Percentiles rank a stretch among this genome's conserved stretches.
Conservation (phyloP, 2,113 vertebrate genomes). For the Caracal caracal region DNA sequence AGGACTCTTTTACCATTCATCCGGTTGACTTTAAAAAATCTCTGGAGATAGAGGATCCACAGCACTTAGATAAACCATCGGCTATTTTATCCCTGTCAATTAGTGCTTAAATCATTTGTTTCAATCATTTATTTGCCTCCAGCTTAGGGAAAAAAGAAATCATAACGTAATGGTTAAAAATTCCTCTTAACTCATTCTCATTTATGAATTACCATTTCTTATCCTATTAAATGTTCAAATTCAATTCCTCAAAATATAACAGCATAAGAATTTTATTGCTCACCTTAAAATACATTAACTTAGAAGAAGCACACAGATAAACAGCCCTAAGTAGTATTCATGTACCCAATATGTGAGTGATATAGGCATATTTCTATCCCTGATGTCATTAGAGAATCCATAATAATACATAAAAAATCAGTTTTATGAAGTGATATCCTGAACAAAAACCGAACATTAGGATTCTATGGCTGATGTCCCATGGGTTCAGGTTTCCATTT, state of each 20-base stretch:
- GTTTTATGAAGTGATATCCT: neutral
- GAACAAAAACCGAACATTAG: neutral
- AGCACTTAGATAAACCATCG: neutral
- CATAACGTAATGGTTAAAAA: neutral
- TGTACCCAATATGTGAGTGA: accelerated
- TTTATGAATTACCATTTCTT: neutral
- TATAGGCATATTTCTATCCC: neutral
- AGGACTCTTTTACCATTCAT: neutral
- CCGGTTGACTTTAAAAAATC: neutral
- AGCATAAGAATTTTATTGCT: neutral
- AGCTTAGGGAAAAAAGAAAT: no score
- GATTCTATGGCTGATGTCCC: neutral
- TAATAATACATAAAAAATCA: neutral
- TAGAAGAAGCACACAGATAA: neutral
- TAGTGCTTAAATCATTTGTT: neutral
- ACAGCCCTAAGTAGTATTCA: neutral
- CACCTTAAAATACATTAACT: neutral
- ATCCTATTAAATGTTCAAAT: neutral
- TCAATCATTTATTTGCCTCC: neutral
- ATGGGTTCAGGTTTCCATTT: neutral
- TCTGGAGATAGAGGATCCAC: neutral
- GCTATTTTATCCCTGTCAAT: neutral
- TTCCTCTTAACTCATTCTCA: neutral
- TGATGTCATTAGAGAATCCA: neutral
- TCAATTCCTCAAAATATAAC: neutral